Evolutionary conservation across 2,113 vertebrate genomes (phyloP).

Genomic region (Phalacrocorax brasilianus): DNA sequence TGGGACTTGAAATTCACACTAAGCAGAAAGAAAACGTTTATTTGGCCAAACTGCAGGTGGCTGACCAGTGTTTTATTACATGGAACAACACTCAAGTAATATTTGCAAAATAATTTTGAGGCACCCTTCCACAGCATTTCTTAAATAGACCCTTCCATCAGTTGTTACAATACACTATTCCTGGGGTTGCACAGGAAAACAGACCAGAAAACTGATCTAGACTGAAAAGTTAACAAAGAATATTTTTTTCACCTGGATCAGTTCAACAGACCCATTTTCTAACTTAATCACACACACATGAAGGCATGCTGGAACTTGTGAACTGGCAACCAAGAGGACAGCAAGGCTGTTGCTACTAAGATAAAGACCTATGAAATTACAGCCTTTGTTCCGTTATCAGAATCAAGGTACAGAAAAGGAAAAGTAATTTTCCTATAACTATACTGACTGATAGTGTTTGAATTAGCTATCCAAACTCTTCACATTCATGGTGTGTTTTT

Average conservation of each 20-base stretch:
- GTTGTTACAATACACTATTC: not conserved
- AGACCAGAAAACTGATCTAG: not conserved
- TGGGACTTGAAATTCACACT: not conserved
- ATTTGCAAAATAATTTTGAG: not conserved
- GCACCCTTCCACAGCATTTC: not conserved
- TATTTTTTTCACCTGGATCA: not conserved
- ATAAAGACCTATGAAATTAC: not conserved
- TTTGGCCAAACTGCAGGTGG: not conserved
- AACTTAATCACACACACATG: not conserved
- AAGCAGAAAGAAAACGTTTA: not conserved
- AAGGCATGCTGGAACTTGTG: not conserved
- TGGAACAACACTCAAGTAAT: not conserved
- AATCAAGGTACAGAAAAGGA: not conserved
- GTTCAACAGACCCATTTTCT: not conserved
- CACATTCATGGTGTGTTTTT: not conserved
- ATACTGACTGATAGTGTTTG: not conserved
- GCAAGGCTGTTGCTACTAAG: not conserved
- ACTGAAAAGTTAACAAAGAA: not conserved
- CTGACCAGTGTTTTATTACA: not conserved
- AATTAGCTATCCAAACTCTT: not conserved
- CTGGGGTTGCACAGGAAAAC: not conserved
- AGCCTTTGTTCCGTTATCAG: not conserved
- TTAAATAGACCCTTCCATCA: not conserved
- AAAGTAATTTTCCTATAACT: not conserved
- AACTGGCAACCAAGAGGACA: not conserved